phyloP scores from a whole-genome alignment of 1,140 invertebrate genomes.

The Drosophila lini region DNA sequence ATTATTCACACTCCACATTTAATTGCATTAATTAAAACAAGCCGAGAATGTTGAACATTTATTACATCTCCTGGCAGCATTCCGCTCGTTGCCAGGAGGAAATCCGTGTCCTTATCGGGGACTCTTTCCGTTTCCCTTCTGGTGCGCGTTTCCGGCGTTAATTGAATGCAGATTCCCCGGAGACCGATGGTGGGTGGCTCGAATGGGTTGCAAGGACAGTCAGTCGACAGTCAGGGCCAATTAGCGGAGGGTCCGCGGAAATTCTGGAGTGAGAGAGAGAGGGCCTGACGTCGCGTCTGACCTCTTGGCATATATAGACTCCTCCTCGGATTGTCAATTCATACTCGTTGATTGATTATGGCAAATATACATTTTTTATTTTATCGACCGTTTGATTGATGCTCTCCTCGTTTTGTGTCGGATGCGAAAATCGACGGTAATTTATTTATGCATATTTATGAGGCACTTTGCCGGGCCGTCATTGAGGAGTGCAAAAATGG shows the following conservation, averaged over 20 bases:
- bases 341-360: slow-evolving; percentile 53
- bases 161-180: slow-evolving; percentile 51
- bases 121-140: slow-evolving; percentile 26
- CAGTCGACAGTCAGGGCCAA: slow-evolving; percentile 36
- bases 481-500: slow-evolving; percentile 24
- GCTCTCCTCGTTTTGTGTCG: slow-evolving; percentile 19
- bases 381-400: slow-evolving; percentile 45
- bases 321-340: slow-evolving; percentile 37
- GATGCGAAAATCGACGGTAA: slow-evolving; percentile 23
- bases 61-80: slow-evolving; percentile 31
- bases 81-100: slow-evolving; percentile 7
- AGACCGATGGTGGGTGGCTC: slow-evolving; percentile 2
- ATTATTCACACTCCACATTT: slow-evolving; percentile 53
- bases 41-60: slow-evolving; percentile 58
- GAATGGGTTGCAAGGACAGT: slow-evolving; percentile 14
- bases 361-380: slow-evolving; percentile 48
- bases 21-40: slow-evolving; percentile 61
- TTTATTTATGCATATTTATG: slow-evolving; percentile 57
- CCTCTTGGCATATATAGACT: slow-evolving; percentile 38
- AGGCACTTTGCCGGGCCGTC: slow-evolving; percentile 12
- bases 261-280: not conserved
- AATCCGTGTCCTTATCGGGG: slow-evolving; percentile 46
- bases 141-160: slow-evolving; percentile 53
- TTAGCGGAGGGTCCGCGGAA: slow-evolving; percentile 23
- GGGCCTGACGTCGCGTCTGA: slow-evolving; percentile 21